phyloP scores from a whole-genome alignment of 2,888 invertebrate species.

The Rhodophaea formosa region DNA sequence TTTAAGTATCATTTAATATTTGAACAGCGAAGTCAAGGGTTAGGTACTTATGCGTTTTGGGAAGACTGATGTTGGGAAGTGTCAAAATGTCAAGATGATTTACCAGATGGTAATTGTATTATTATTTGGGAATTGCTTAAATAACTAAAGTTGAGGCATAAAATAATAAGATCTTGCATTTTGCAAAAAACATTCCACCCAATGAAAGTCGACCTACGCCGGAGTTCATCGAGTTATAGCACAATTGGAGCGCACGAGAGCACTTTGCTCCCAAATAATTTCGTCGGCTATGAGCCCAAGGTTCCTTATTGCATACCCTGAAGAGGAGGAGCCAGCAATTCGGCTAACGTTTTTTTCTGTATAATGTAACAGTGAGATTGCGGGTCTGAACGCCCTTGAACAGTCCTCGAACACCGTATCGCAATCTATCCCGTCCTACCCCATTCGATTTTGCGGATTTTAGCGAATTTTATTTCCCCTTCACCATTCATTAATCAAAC shows the following conservation, averaged over 20 bases:
- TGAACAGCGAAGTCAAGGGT: too few relatives aligned
- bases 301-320: neutral
- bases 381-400: constrained; percentile 2
- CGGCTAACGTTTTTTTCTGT: constrained; percentile 4
- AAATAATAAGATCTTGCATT: neutral
- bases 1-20: too few relatives aligned
- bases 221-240: neutral
- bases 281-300: neutral
- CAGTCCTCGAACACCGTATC: neutral
- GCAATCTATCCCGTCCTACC: constrained; percentile 1
- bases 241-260: neutral
- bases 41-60: too few relatives aligned
- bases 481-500: constrained; percentile 17
- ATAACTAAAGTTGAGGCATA: neutral
- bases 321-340: neutral
- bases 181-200: neutral
- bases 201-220: neutral
- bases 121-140: too few relatives aligned
- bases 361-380: constrained; percentile 7
- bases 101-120: too few relatives aligned
- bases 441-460: constrained; percentile 5
- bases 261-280: constrained; percentile 1
- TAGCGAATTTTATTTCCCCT: constrained; percentile 14
- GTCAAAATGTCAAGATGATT: too few relatives aligned
- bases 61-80: too few relatives aligned